Percentiles rank a stretch among this genome's conserved stretches.
phyloP scores from a whole-genome alignment of 2,113 vertebrate species.

The Aegotheles bennettii region DNA sequence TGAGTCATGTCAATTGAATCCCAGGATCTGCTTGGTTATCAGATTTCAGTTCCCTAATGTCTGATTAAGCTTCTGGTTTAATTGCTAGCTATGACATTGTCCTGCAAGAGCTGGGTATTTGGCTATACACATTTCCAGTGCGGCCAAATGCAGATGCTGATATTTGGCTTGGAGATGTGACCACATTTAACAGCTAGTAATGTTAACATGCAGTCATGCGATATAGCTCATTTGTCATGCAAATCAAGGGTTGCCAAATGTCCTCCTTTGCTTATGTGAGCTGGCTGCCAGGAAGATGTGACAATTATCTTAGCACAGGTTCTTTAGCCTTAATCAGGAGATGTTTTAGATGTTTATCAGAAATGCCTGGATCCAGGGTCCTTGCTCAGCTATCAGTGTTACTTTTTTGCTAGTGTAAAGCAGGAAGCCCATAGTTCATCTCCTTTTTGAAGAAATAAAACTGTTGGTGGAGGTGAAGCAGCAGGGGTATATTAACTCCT shows the following conservation, averaged over 20 bases:
- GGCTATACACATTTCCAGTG: background rate
- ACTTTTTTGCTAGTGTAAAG: background rate
- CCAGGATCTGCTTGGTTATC: background rate
- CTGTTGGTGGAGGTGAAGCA: accelerated
- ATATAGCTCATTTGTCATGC: background rate
- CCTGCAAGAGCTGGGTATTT: background rate
- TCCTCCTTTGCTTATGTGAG: background rate
- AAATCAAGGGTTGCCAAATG: background rate
- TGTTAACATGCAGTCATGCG: background rate
- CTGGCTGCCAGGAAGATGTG: background rate
- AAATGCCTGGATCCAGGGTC: background rate
- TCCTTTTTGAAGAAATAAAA: background rate
- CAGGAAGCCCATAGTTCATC: background rate
- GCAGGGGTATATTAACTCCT: background rate
- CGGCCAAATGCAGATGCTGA: background rate
- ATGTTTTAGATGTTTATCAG: background rate
- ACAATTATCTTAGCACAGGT: background rate
- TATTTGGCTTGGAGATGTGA: background rate
- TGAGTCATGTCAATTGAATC: background rate
- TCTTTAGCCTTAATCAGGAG: background rate
- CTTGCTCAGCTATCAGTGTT: background rate
- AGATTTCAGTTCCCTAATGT: background rate
- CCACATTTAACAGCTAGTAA: background rate
- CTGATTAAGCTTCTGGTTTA: background rate
- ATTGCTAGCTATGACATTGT: background rate